A percentile compares a stretch with the other conserved stretches of the same genome.
These are phyloP conservation scores for Eupithecia pulchellata DNA, from an alignment of 2,888 invertebrate genomes.

Conservation along the genomic window DNA sequence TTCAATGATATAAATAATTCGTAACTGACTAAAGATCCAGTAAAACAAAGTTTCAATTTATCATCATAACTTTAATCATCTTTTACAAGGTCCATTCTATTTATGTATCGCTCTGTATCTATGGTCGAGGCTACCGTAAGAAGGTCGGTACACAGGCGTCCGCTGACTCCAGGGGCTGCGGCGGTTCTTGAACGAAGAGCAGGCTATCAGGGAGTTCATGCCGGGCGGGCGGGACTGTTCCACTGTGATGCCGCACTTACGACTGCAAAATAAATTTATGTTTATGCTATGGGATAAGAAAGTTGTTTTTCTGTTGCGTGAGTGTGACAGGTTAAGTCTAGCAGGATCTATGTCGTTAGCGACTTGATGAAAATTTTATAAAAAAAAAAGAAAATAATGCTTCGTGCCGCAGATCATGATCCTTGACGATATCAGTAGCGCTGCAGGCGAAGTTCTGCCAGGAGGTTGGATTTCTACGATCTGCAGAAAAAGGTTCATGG, in stretches of 20 bases:
- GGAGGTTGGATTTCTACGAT: too few species aligned
- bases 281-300: neutral
- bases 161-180: conserved; percentile 80
- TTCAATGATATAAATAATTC: too few species aligned
- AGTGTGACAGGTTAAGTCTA: neutral
- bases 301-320: neutral
- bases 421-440: too few species aligned
- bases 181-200: conserved; percentile 90
- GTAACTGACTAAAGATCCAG: conserved; percentile 27
- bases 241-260: conserved; percentile 84
- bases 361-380: neutral
- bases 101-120: conserved; percentile 59
- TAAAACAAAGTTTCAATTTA: neutral
- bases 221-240: conserved; percentile 88
- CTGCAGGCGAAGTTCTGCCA: too few species aligned
- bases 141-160: conserved; percentile 71
- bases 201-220: conserved; percentile 90
- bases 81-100: neutral
- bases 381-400: neutral
- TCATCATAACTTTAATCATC: neutral
- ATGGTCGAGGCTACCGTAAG: conserved; percentile 77
- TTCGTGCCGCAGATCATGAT: too few species aligned
- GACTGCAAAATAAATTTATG: conserved; percentile 53
- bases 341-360: neutral
- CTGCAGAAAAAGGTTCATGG: too few species aligned